These are phyloP conservation scores for Platysternon megacephalum DNA, from an alignment of 2,113 vertebrate genomes.

Conservation along the genomic window DNA sequence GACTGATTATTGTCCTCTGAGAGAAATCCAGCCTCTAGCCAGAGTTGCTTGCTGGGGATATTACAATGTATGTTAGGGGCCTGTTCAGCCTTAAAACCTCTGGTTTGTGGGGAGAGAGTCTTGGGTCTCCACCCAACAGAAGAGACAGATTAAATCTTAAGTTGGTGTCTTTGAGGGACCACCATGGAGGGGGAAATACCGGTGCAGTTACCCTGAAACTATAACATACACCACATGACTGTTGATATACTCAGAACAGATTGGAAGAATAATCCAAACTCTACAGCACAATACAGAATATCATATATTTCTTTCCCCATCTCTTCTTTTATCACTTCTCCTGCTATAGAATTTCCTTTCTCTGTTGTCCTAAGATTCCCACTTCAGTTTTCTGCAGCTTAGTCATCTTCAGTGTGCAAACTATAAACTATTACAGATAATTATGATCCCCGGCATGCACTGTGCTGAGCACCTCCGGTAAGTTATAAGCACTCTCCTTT, in stretches of 20 bases:
- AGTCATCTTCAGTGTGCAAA: background rate
- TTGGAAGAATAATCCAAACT: background rate
- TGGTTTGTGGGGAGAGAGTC: background rate
- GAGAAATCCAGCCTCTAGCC: background rate
- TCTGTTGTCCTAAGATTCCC: background rate
- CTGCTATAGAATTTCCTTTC: background rate
- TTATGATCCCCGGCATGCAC: background rate
- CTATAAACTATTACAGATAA: background rate
- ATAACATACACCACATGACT: background rate
- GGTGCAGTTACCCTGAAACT: background rate
- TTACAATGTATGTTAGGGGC: background rate
- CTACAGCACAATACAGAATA: background rate
- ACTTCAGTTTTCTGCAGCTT: background rate
- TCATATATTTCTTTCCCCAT: background rate
- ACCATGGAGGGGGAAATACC: background rate
- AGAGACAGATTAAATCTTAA: background rate
- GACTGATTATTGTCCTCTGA: background rate
- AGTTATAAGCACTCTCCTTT: background rate
- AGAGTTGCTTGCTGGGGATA: background rate
- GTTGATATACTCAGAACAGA: background rate
- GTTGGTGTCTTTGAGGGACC: background rate
- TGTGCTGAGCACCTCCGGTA: background rate
- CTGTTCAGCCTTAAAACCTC: background rate
- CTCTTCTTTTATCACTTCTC: background rate
- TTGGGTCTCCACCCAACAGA: background rate